phyloP scores from a whole-genome alignment of 2,888 invertebrate species.

The Himalopsyche anomala region DNA sequence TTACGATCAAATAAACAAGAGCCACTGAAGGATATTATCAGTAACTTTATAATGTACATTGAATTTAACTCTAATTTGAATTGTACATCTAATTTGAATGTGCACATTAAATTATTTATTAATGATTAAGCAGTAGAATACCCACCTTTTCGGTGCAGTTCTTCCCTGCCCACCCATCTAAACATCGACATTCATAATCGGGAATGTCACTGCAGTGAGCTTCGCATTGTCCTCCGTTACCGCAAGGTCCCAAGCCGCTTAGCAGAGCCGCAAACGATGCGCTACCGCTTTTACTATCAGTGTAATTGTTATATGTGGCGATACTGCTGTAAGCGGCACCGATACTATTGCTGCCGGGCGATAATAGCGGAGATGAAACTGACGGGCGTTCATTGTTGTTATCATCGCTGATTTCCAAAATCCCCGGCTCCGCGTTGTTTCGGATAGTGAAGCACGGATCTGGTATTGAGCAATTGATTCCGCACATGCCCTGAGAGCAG shows the following conservation, averaged over 20 bases:
- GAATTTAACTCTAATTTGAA: too few species aligned
- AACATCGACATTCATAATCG: constrained; percentile 84
- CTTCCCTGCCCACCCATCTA: constrained; percentile 82
- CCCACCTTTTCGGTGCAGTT: constrained; percentile 84
- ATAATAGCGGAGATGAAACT: background rate
- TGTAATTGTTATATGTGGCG: background rate
- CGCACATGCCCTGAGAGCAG: constrained; percentile 82
- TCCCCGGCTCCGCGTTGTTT: constrained; percentile 56
- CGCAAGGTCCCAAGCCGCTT: constrained; percentile 78
- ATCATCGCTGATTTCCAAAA: constrained; percentile 6
- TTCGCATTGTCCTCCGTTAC: constrained; percentile 83
- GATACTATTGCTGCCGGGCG: constrained; percentile 3
- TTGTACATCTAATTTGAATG: too few species aligned
- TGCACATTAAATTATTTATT: too few species aligned
- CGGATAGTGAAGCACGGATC: constrained; percentile 81
- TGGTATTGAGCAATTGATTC: constrained; percentile 82
- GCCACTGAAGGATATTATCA: too few species aligned
- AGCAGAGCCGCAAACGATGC: constrained; percentile 57
- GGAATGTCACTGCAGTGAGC: constrained; percentile 79
- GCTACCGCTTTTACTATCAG: constrained; percentile 44
- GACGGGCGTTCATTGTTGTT: background rate
- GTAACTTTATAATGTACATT: too few species aligned
- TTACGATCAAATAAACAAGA: too few species aligned
- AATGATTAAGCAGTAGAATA: constrained; percentile 20
- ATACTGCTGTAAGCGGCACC: background rate